phyloP scores from a whole-genome alignment of 2,888 invertebrate species.

The Leptogaster cylindrica region DNA sequence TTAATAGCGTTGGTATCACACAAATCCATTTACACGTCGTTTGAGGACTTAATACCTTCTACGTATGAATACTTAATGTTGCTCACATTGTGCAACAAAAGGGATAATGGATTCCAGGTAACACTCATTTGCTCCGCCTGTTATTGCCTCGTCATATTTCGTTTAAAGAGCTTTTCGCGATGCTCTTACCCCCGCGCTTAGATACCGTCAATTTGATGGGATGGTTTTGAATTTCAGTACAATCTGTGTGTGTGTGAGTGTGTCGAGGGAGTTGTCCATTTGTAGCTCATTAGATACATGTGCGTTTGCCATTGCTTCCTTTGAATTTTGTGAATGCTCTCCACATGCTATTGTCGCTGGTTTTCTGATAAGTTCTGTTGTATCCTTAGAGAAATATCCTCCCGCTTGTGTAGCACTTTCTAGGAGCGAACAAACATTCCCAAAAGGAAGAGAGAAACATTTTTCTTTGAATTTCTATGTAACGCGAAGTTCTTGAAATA shows the following conservation, averaged over 20 bases:
- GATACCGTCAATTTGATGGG: constrained; percentile 2
- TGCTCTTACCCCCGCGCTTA: background rate
- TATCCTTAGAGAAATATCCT: too few species aligned
- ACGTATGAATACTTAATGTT: constrained; percentile 39
- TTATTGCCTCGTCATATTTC: constrained; percentile 39
- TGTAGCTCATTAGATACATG: constrained; percentile 29
- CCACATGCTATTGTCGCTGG: too few species aligned
- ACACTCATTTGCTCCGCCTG: constrained; percentile 23
- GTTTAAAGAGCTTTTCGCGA: constrained; percentile 22
- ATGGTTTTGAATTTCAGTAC: constrained; percentile 29
- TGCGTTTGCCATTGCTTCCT: constrained; percentile 8
- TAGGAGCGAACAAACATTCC: too few species aligned
- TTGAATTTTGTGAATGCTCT: constrained; percentile 19
- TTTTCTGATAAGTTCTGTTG: too few species aligned
- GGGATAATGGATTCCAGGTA: constrained; percentile 43
- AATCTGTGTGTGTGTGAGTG: background rate
- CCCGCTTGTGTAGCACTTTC: too few species aligned
- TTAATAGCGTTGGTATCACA: constrained; percentile 13
- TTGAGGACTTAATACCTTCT: constrained; percentile 32
- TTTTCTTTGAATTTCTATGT: too few species aligned
- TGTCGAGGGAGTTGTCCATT: constrained; percentile 26
- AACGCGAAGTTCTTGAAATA: too few species aligned
- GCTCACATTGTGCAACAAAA: constrained; percentile 25
- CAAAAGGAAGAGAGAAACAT: too few species aligned
- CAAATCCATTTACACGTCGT: constrained; percentile 43